phyloP scores from a whole-genome alignment of 1,140 invertebrate genomes.

The Thrips palmi region DNA sequence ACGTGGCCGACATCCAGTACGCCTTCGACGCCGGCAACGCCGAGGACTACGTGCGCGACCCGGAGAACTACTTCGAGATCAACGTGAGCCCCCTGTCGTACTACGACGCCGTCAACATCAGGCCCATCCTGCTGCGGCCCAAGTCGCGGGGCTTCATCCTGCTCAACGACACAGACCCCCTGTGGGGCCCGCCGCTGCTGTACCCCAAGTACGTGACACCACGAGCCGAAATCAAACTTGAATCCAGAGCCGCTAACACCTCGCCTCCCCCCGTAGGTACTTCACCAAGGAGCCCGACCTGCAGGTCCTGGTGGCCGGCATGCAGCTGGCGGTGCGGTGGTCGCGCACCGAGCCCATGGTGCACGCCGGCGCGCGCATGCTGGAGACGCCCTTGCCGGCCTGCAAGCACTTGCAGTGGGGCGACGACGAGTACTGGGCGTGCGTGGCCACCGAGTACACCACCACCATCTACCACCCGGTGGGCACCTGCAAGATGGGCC shows the following conservation, averaged over 20 bases:
- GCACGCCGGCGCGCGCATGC: constrained; percentile 47
- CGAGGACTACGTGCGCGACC: constrained; percentile 20
- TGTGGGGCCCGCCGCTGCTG: constrained; percentile 32
- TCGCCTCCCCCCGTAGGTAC: too few species aligned
- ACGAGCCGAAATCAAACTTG: too few species aligned
- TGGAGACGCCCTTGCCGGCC: constrained; percentile 48
- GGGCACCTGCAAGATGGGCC: constrained; percentile 32
- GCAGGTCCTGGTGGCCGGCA: constrained; percentile 14
- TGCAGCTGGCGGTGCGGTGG: constrained; percentile 11
- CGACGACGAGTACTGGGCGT: constrained; percentile 73
- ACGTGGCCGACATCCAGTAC: constrained; percentile 42
- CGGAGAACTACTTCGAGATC: constrained; percentile 19
- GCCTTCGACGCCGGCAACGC: constrained; percentile 30
- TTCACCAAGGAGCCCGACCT: constrained; percentile 15
- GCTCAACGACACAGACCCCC: constrained; percentile 29
- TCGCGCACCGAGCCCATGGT: constrained; percentile 11
- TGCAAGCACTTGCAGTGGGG: constrained; percentile 54
- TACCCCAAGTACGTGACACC: constrained; percentile 32
- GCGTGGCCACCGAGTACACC: constrained; percentile 56
- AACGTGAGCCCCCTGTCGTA: constrained; percentile 18
- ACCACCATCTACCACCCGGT: constrained; percentile 73
- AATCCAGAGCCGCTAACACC: too few species aligned
- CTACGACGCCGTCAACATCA: constrained; percentile 16
- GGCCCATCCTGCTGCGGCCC: constrained; percentile 29
- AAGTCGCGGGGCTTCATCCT: constrained; percentile 27